Conservation (phyloP, 1,140 invertebrate genomes). For the Phymastichus coffea region DNA sequence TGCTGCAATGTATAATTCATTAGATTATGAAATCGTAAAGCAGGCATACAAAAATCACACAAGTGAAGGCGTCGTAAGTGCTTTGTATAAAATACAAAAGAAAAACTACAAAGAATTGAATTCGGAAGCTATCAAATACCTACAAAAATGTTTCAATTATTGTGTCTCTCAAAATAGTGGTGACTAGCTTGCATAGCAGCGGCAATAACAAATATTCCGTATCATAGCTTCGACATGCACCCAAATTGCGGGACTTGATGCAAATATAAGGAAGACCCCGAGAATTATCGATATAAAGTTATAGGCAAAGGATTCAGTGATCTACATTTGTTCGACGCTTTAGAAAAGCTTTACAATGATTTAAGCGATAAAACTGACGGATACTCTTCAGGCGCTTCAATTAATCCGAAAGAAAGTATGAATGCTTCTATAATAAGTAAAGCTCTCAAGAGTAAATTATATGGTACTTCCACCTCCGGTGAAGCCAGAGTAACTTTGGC, state of each 20-base stretch:
- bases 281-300: conserved; percentile 16
- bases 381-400: conserved; percentile 20
- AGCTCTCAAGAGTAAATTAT: conserved; percentile 22
- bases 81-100: conserved; percentile 26
- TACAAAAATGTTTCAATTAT: too few species aligned
- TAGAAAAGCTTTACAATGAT: conserved; percentile 18
- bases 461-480: conserved; percentile 23
- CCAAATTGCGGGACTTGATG: conserved; percentile 29
- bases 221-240: conserved; percentile 26
- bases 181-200: conserved; percentile 11
- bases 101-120: conserved; percentile 24
- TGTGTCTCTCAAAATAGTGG: conserved; percentile 32
- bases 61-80: conserved; percentile 25
- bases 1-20: conserved; percentile 18
- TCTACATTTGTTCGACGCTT: conserved; percentile 11
- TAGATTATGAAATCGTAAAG: conserved; percentile 25
- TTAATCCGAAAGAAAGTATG: conserved; percentile 32
- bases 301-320: conserved; percentile 25
- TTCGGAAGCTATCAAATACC: conserved; percentile 23
- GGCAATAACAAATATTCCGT: conserved; percentile 29
- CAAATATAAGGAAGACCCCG: conserved; percentile 9
- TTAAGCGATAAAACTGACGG: conserved; percentile 16
- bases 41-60: too few species aligned
- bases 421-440: conserved; percentile 28
- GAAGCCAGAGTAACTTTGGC: conserved; percentile 24